Evolutionary conservation across 2,888 invertebrate genomes (phyloP).

Genomic region (Melanchra persicariae): DNA sequence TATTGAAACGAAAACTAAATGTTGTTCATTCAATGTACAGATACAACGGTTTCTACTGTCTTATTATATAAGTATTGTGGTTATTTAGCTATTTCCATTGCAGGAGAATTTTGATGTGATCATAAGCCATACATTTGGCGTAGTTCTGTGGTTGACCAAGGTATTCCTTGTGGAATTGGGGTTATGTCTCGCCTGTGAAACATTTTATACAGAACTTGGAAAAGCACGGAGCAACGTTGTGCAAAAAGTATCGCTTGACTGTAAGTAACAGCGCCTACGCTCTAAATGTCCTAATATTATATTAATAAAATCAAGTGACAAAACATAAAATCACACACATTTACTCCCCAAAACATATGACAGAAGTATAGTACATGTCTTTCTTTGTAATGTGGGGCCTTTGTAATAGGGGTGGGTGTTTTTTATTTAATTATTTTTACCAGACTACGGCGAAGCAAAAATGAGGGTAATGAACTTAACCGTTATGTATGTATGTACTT

Average conservation of each 20-base stretch:
- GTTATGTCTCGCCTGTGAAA: conserved; percentile 45
- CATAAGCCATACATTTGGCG: conserved; percentile 37
- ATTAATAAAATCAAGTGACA: not conserved
- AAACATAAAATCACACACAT: not conserved
- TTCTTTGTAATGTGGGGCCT: too few species aligned
- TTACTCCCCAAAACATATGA: not conserved
- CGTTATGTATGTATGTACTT: too few species aligned
- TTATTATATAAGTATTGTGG: too few species aligned
- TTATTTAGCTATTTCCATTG: conserved; percentile 1
- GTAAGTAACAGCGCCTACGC: too few species aligned
- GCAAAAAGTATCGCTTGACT: conserved; percentile 36
- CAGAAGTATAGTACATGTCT: not conserved
- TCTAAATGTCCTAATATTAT: too few species aligned
- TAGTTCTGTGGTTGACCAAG: conserved; percentile 41
- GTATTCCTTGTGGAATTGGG: conserved; percentile 43
- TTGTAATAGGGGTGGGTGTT: not conserved
- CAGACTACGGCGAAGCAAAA: too few species aligned
- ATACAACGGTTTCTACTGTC: too few species aligned
- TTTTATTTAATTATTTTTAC: too few species aligned
- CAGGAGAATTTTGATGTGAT: conserved; percentile 11
- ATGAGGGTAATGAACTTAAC: too few species aligned
- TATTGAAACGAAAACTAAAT: too few species aligned
- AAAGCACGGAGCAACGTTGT: conserved; percentile 27
- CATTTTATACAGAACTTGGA: conserved; percentile 41
- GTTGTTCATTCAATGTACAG: too few species aligned